These are phyloP conservation scores for Calypte anna DNA, from an alignment of 2,113 vertebrate genomes.

Conservation along the genomic window DNA sequence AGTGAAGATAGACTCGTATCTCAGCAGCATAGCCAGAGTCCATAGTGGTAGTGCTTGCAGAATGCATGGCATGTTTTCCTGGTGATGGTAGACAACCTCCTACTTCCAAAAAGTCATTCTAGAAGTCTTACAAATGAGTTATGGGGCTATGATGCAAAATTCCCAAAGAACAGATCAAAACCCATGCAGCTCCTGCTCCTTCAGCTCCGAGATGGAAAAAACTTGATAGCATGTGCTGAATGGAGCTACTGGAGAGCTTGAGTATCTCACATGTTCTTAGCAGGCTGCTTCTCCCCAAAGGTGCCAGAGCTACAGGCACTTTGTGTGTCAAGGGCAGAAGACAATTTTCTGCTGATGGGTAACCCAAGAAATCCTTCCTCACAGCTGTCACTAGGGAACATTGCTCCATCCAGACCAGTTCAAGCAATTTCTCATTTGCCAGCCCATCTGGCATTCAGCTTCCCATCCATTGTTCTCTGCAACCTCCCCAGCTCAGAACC, in stretches of 20 bases:
- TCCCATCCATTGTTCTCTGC: not conserved
- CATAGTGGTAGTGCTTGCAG: not conserved
- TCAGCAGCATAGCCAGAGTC: not conserved
- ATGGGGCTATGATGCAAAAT: not conserved
- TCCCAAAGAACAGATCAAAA: not conserved
- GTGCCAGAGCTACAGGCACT: not conserved
- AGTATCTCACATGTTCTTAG: not conserved
- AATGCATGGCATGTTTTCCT: conserved; percentile 32
- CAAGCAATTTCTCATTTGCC: not conserved
- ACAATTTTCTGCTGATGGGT: not conserved
- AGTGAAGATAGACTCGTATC: not conserved
- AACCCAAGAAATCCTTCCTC: not conserved
- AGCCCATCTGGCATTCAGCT: not conserved
- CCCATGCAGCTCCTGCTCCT: not conserved
- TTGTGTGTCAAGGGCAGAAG: not conserved
- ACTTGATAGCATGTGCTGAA: not conserved
- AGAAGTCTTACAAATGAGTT: conserved; percentile 6
- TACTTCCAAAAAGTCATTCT: conserved; percentile 23
- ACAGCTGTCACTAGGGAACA: not conserved
- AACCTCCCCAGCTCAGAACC: rapidly evolving
- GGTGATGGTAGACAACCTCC: not conserved
- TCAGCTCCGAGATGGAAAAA: not conserved
- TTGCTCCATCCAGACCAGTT: not conserved
- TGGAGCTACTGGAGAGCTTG: not conserved
- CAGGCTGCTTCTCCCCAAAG: not conserved